Conservation (phyloP, 2,888 invertebrate species). For the Leptinotarsa tumamoca region DNA sequence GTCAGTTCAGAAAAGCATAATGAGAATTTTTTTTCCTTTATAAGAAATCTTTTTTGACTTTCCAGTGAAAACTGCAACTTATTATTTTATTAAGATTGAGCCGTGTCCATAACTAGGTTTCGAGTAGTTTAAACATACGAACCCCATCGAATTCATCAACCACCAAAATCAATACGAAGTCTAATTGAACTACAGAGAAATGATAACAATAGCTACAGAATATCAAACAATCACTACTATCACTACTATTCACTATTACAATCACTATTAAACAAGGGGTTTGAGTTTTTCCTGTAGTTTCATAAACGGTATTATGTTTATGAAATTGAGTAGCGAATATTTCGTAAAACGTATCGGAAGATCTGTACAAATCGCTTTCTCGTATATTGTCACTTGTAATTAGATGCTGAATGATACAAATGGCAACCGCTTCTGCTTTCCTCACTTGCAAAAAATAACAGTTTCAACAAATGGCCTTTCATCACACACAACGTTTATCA, state of each 20-base stretch:
- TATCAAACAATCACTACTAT: not conserved
- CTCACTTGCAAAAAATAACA: conserved; percentile 9
- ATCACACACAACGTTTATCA: conserved; percentile 13
- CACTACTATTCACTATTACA: no score
- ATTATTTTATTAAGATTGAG: no score
- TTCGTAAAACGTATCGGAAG: not conserved
- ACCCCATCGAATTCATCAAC: no score
- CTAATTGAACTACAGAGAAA: no score
- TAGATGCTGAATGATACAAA: conserved; percentile 24
- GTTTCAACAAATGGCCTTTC: conserved; percentile 9
- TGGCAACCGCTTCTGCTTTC: conserved; percentile 20
- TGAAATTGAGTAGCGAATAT: conserved; percentile 6
- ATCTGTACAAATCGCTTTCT: conserved; percentile 4
- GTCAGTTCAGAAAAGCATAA: no score
- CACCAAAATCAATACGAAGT: no score
- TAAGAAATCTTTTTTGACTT: no score
- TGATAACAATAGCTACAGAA: no score
- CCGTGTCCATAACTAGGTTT: no score
- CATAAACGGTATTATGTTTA: not conserved
- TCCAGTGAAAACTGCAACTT: no score
- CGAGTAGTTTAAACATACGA: no score
- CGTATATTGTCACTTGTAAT: conserved; percentile 21
- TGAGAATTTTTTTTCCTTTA: no score
- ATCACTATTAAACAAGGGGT: not conserved
- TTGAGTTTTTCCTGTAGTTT: conserved; percentile 14